A percentile compares a stretch with the other conserved stretches of the same genome.
phyloP scores from a whole-genome alignment of 1,140 invertebrate species.

The Anoplophora glabripennis region DNA sequence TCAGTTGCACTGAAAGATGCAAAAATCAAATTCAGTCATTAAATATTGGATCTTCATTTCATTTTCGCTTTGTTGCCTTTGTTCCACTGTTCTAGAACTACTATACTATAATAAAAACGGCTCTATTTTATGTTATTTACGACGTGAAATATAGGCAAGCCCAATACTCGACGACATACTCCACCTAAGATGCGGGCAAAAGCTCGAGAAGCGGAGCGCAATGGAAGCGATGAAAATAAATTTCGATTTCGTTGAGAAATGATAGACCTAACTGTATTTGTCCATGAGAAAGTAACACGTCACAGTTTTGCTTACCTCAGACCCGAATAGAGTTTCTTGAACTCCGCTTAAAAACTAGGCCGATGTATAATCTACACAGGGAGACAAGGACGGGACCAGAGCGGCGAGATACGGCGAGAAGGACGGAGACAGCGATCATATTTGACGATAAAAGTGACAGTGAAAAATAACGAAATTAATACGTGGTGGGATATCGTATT shows the following conservation, averaged over 20 bases:
- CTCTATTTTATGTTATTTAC: too few species aligned
- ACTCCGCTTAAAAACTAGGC: slow-evolving; percentile 33
- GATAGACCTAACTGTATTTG: slow-evolving; percentile 13
- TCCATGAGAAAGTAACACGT: slow-evolving; percentile 43
- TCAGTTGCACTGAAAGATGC: too few species aligned
- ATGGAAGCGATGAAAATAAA: slow-evolving; percentile 13
- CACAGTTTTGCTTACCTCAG: slow-evolving; percentile 35
- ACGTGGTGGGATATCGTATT: slow-evolving; percentile 1
- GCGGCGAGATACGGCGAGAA: slow-evolving; percentile 8
- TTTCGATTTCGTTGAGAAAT: slow-evolving; percentile 37
- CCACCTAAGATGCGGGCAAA: background rate
- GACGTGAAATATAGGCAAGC: too few species aligned
- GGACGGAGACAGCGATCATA: slow-evolving; percentile 21
- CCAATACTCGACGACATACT: too few species aligned
- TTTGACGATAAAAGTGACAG: slow-evolving; percentile 38
- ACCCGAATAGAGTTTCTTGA: slow-evolving; percentile 39
- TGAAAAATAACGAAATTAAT: slow-evolving; percentile 36
- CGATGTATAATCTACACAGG: slow-evolving; percentile 18
- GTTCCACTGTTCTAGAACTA: too few species aligned
- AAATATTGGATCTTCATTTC: too few species aligned
- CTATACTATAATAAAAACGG: too few species aligned
- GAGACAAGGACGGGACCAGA: slow-evolving; percentile 16
- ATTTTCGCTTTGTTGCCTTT: too few species aligned
- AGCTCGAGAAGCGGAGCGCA: background rate
- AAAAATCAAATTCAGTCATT: too few species aligned